These are phyloP conservation scores for Ascaphus truei DNA, from an alignment of 2,113 vertebrate genomes.

Conservation along the genomic window DNA sequence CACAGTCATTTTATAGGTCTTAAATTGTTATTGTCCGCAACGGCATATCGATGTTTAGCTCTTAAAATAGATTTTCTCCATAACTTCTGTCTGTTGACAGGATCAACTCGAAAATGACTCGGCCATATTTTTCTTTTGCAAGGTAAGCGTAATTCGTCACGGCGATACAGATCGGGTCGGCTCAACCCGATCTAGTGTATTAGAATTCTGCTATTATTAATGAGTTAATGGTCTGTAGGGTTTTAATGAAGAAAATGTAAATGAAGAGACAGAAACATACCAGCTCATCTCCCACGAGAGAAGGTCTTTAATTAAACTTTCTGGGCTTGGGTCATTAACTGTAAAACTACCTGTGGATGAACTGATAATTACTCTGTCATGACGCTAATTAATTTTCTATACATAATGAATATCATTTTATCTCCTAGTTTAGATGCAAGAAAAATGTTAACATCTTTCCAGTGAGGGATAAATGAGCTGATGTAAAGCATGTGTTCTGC, in stretches of 20 bases:
- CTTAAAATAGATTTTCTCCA: neutral
- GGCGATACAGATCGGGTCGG: neutral
- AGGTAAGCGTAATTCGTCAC: neutral
- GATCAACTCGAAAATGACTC: neutral
- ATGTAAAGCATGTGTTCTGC: neutral
- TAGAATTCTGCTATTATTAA: slow-evolving; percentile 42
- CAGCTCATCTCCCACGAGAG: neutral
- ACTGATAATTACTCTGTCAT: slow-evolving; percentile 9
- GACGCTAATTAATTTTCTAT: slow-evolving; percentile 43
- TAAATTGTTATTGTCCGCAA: neutral
- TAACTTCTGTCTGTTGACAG: slow-evolving; percentile 17
- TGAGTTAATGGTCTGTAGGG: slow-evolving; percentile 41
- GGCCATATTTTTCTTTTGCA: neutral
- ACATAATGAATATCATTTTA: slow-evolving; percentile 31
- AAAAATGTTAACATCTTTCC: slow-evolving; percentile 6
- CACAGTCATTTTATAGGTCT: no score
- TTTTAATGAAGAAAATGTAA: slow-evolving; percentile 50
- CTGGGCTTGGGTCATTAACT: slow-evolving; percentile 46
- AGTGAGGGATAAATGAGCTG: neutral
- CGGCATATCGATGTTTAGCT: neutral
- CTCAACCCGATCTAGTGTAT: neutral
- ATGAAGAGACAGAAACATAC: slow-evolving; percentile 11
- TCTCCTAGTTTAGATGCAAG: slow-evolving; percentile 23
- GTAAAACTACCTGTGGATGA: slow-evolving; percentile 38
- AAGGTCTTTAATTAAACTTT: slow-evolving; percentile 49